phyloP scores from a whole-genome alignment of 2,113 vertebrate genomes.

The Ictidomys tridecemlineatus region DNA sequence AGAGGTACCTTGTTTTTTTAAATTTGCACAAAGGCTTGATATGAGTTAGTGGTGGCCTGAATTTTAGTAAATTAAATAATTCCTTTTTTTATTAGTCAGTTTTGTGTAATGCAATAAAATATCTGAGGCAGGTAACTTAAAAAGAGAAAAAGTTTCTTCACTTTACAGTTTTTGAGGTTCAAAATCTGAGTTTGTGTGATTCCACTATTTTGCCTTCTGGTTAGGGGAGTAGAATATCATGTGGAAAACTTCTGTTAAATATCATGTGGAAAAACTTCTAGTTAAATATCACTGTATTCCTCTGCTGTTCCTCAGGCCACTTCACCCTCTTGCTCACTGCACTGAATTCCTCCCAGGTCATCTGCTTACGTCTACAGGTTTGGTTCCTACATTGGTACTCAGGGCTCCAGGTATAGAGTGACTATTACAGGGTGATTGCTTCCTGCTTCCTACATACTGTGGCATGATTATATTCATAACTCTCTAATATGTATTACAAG shows the following conservation, averaged over 20 bases:
- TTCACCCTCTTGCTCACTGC: background rate
- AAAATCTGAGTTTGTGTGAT: background rate
- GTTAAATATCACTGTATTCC: background rate
- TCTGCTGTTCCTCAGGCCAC: background rate
- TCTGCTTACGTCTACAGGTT: background rate
- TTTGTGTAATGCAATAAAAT: background rate
- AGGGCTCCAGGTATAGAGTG: background rate
- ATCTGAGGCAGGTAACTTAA: background rate
- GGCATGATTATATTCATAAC: background rate
- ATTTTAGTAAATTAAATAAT: background rate
- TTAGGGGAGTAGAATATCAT: too few relatives aligned
- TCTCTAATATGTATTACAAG: background rate
- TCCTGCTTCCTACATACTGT: background rate
- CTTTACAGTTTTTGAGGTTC: background rate
- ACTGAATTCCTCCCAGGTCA: background rate
- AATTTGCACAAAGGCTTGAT: background rate
- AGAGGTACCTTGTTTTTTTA: background rate
- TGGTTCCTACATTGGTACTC: background rate
- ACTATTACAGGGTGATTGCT: background rate
- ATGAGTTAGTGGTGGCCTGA: background rate
- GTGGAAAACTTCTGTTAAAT: background rate
- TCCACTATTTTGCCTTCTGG: background rate
- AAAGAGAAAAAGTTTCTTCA: background rate
- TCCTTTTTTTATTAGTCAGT: background rate
- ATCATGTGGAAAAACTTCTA: background rate